Evolutionary conservation across 2,113 vertebrate species (phyloP).

Genomic region (Dromiciops gliroides): DNA sequence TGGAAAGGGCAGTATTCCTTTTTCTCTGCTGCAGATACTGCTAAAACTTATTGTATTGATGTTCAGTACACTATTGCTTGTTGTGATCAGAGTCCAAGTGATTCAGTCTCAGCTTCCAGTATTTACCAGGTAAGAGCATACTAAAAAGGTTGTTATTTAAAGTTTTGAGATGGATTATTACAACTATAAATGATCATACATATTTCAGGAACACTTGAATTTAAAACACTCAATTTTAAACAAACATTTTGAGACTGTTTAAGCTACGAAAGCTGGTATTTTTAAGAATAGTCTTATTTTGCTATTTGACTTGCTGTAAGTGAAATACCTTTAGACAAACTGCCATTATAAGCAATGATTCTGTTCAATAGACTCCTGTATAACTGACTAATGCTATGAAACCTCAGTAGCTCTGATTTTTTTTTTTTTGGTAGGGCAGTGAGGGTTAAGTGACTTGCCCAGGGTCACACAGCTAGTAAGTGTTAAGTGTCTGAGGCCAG

Average conservation of each 20-base stretch:
- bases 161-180: not conserved
- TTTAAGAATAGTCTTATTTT: not conserved
- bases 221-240: conserved; percentile 8
- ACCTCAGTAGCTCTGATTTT: not conserved
- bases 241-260: not conserved
- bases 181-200: conserved; percentile 25
- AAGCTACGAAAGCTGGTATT: no score
- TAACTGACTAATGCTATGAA: not conserved
- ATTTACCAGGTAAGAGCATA: conserved; percentile 94
- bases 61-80: conserved; percentile 96
- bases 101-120: conserved; percentile 98
- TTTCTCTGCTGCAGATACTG: conserved; percentile 93
- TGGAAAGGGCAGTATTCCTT: conserved; percentile 93
- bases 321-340: not conserved
- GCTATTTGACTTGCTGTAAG: not conserved
- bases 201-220: conserved; percentile 39
- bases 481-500: no score
- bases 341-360: not conserved
- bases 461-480: no score
- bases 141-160: no score
- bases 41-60: conserved; percentile 96
- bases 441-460: no score
- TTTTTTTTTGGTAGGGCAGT: no score
- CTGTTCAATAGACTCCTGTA: not conserved
- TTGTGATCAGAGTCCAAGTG: conserved; percentile 96